Base-by-base conservation (phyloP, 2,888 invertebrate genomes). In the Epistrophe grossulariae region DNA sequence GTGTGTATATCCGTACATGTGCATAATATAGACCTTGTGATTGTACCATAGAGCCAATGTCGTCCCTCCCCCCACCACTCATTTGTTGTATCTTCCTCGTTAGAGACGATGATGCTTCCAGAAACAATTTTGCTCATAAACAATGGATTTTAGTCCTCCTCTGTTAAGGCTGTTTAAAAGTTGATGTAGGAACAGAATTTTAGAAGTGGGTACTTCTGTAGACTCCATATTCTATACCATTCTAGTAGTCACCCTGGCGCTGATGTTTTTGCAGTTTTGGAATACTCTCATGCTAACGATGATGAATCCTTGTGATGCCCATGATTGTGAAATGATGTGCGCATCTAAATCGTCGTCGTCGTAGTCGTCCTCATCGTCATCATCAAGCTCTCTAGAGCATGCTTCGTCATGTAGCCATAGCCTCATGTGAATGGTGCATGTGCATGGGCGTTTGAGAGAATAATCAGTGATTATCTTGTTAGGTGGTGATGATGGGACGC, bases 381-480 rank as follows among this genome's bases (percentile, higher is more conserved):
- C 82, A 78, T 76, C 70, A 68, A 48, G 64, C 76, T 50, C n/a
- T 50, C 19, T 24, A 59, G 50, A 72, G 66, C 48, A 68, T 59
- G 55, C 31, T 66, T 80, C 45, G 43, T 77, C 66, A 50, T 48
- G 19, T 60, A 40, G 59, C 17, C 52, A 13, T 60, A 40, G 59
- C 17, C 52, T 28, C 50, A 38, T 52, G 70, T 52, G 68, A 73
- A 78, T 71, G 78, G 78, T 40, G 48, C 74, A 38, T 52, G 70
- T 52, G 68, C 78, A 78, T 71, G 78, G 45, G 55, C 74, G 52
- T 57, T 81, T 78, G 68, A 81, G 31, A 73, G 77, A 81, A 85
- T 81, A 85, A 81, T 78, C 82, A 79, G 62, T 74, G 85, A 85
- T 85, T 82, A 82, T 85, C 73, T 82, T 85, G 85, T 78, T 82